Evolutionary conservation across 2,888 invertebrate genomes (phyloP).

Genomic region (Acrocyrtus sp.): DNA sequence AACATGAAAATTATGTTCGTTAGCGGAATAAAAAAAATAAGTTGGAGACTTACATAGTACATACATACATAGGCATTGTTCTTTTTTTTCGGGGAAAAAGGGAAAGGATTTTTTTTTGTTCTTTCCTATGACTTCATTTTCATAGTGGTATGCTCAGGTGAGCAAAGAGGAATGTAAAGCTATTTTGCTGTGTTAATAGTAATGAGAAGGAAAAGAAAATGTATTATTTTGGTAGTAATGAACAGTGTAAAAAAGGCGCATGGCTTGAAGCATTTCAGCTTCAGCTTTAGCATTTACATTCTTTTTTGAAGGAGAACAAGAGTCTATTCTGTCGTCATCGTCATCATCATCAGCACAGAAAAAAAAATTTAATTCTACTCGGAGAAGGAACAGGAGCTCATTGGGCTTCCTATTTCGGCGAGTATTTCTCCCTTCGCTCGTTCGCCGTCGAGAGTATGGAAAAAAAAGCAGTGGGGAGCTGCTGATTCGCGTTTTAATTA

Average conservation of each 20-base stretch:
- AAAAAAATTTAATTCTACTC: constrained; percentile 38
- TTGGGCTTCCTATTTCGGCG: constrained; percentile 31
- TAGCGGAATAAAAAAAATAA: too few species aligned
- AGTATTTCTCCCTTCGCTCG: constrained; percentile 22
- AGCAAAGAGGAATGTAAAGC: too few species aligned
- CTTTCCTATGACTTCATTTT: too few species aligned
- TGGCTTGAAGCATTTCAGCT: constrained; percentile 32
- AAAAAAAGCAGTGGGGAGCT: constrained; percentile 40
- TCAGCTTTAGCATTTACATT: too few species aligned
- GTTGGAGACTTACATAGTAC: too few species aligned
- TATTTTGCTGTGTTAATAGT: too few species aligned
- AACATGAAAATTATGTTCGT: constrained; percentile 36
- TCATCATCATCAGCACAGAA: constrained; percentile 13
- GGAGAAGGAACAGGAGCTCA: constrained; percentile 19
- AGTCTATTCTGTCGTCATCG: constrained; percentile 15
- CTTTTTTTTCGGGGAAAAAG: too few species aligned
- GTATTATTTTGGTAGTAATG: not conserved
- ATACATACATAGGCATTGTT: too few species aligned
- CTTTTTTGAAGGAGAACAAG: too few species aligned
- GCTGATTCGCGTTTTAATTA: constrained; percentile 62
- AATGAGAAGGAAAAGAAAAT: constrained; percentile 13
- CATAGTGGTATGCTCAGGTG: too few species aligned
- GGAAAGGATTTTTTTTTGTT: too few species aligned
- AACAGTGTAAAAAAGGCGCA: constrained; percentile 21
- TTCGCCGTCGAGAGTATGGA: constrained; percentile 29